A percentile compares a stretch with the other conserved stretches of the same genome.
These are phyloP conservation scores for Origma solitaria DNA, from an alignment of 2,113 vertebrate genomes.

Conservation along the genomic window DNA sequence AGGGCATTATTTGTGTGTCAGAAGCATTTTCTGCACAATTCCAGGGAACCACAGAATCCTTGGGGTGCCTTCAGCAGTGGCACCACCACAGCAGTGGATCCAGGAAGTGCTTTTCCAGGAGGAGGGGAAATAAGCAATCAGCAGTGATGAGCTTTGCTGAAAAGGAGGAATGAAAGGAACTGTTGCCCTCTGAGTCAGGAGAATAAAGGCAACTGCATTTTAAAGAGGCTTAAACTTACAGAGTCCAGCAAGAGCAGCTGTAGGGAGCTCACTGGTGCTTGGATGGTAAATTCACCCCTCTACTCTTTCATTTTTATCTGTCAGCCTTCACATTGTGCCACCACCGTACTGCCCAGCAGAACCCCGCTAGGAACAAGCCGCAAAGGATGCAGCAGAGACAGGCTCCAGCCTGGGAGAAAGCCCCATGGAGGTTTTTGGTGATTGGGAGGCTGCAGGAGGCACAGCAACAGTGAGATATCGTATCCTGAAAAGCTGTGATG, in stretches of 20 bases:
- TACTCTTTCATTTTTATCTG: neutral
- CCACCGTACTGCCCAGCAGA: neutral
- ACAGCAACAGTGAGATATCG: neutral
- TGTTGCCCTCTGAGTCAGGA: neutral
- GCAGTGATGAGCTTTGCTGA: neutral
- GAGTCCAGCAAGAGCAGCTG: neutral
- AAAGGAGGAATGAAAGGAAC: neutral
- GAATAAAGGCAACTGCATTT: neutral
- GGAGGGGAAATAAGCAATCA: neutral
- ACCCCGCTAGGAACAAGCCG: neutral
- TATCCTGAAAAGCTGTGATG: neutral
- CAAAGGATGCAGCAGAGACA: neutral
- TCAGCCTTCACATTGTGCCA: neutral
- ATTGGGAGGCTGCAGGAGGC: neutral
- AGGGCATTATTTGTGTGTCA: neutral
- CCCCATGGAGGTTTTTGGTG: neutral
- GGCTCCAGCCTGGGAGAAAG: neutral
- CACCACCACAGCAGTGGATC: neutral
- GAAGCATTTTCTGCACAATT: rapidly evolving
- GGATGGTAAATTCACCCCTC: neutral
- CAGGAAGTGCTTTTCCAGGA: neutral
- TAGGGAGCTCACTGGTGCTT: neutral
- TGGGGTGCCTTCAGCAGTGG: neutral
- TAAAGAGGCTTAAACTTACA: neutral
- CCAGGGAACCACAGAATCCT: neutral